Percentiles rank a stretch among this genome's conserved stretches.
Evolutionary conservation across 2,888 invertebrate genomes (phyloP).

Genomic region (Sarcophaga rosellei): DNA sequence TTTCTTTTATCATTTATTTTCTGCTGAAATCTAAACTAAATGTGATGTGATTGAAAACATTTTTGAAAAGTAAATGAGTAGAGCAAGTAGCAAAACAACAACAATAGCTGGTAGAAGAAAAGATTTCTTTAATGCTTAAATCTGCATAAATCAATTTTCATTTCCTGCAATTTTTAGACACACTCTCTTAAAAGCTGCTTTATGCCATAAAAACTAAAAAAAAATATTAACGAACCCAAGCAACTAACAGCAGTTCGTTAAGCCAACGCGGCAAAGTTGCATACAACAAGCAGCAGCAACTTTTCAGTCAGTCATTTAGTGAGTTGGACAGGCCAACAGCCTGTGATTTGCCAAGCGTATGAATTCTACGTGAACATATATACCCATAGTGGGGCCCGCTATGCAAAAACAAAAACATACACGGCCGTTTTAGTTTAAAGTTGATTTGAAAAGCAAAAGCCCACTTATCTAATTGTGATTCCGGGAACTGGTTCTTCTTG

Average conservation of each 20-base stretch:
- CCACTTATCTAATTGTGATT: slow-evolving; percentile 67
- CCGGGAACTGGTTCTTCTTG: slow-evolving; percentile 68
- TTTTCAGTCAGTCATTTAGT: slow-evolving; percentile 29
- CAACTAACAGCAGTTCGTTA: neutral
- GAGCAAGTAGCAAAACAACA: neutral
- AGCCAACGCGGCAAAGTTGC: slow-evolving; percentile 9
- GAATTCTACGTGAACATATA: neutral
- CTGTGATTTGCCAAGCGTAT: neutral
- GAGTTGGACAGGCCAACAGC: slow-evolving; percentile 46
- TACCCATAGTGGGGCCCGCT: no score
- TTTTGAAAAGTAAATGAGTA: slow-evolving; percentile 44
- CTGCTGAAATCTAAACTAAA: slow-evolving; percentile 3
- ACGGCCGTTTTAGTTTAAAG: slow-evolving; percentile 17
- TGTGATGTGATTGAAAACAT: slow-evolving; percentile 55
- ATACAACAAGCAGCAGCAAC: slow-evolving; percentile 30
- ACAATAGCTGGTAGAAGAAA: neutral
- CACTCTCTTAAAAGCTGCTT: slow-evolving; percentile 47
- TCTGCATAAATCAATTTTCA: slow-evolving; percentile 65
- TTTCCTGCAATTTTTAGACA: slow-evolving; percentile 67
- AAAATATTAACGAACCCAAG: neutral
- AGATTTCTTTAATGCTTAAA: slow-evolving; percentile 50
- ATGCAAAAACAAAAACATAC: neutral
- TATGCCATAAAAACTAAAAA: slow-evolving; percentile 9
- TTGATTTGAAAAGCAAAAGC: slow-evolving; percentile 23
- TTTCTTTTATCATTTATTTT: neutral